Conservation (phyloP, 1,140 invertebrate species). For the Yoshiicerus persimilis region DNA sequence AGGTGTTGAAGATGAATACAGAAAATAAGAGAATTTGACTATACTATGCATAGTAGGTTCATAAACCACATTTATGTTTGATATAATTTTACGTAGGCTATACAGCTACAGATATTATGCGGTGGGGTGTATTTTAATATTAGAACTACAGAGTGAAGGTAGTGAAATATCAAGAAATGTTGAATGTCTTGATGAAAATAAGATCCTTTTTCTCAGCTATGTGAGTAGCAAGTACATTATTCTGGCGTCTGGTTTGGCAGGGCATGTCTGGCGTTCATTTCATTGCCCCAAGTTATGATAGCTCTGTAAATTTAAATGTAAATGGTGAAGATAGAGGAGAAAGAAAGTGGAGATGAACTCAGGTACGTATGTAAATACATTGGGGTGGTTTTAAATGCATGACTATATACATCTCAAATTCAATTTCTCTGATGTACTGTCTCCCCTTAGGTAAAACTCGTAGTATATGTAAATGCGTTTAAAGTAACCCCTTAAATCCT, state of each 20-base stretch:
- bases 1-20: background rate
- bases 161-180: background rate
- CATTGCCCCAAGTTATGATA: slow-evolving; percentile 28
- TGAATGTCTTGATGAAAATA: background rate
- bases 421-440: background rate
- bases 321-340: slow-evolving; percentile 11
- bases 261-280: background rate
- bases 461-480: background rate
- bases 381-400: background rate
- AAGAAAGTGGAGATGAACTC: slow-evolving; percentile 4
- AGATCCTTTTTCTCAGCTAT: background rate
- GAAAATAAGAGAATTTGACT: background rate
- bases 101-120: background rate
- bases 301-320: slow-evolving; percentile 40
- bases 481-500: background rate
- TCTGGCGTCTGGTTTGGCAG: background rate
- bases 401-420: background rate
- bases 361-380: background rate
- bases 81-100: background rate
- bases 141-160: background rate
- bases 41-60: background rate
- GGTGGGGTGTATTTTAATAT: background rate
- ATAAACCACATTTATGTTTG: background rate
- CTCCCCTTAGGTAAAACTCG: background rate
- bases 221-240: background rate